Percentiles rank a stretch among this genome's conserved stretches.
phyloP scores from a whole-genome alignment of 2,797 vertebrate species.

The Acipenser transmontanus region DNA sequence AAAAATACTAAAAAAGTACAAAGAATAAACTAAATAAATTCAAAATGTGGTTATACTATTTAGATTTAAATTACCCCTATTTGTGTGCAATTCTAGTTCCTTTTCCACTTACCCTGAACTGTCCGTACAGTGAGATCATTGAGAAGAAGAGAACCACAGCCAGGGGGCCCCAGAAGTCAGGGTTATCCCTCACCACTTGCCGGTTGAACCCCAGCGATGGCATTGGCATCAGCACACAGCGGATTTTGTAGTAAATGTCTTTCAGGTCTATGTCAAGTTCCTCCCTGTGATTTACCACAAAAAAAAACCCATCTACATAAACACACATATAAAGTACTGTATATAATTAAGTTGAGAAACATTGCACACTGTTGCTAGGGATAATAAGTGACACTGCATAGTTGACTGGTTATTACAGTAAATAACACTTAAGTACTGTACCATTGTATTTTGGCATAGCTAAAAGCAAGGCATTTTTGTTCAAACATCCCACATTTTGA shows the following conservation, averaged over 20 bases:
- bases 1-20: no score
- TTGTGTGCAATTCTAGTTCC: slow-evolving; percentile 17
- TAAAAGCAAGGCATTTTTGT: no score
- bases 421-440: no score
- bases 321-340: background rate
- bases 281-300: slow-evolving; percentile 59
- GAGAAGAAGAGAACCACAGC: slow-evolving; percentile 95
- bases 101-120: slow-evolving; percentile 81
- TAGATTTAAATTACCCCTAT: no score
- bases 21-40: no score
- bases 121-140: slow-evolving; percentile 97
- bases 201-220: slow-evolving; percentile 96
- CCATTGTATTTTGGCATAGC: no score
- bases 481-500: no score
- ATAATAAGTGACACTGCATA: no score
- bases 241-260: slow-evolving; percentile 98
- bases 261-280: slow-evolving; percentile 95
- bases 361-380: background rate
- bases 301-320: background rate
- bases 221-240: slow-evolving; percentile 97
- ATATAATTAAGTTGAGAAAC: background rate
- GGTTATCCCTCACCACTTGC: slow-evolving; percentile 95
- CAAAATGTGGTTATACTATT: no score
- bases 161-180: slow-evolving; percentile 96
- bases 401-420: no score